Evolutionary conservation across 2,113 vertebrate species (phyloP).

Genomic region (Ammodramus savannarum): DNA sequence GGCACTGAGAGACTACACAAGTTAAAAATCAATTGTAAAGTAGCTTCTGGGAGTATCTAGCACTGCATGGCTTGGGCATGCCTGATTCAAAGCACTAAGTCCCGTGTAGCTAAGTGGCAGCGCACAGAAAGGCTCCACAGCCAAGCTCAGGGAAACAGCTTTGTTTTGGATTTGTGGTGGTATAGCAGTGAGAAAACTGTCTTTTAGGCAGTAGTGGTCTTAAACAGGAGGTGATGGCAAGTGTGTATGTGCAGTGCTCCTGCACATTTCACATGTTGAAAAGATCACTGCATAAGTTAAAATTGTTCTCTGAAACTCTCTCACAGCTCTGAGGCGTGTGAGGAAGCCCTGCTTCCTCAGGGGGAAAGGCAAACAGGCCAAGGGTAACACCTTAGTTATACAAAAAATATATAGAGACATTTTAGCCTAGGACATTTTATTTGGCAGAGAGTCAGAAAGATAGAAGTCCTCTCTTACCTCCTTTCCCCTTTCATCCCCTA

Average conservation of each 20-base stretch:
- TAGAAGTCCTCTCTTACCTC: not conserved
- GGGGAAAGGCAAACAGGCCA: not conserved
- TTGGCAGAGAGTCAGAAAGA: not conserved
- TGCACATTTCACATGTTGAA: not conserved
- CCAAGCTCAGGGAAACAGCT: not conserved
- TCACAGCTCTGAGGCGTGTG: not conserved
- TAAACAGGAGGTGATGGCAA: not conserved
- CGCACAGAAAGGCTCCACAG: not conserved
- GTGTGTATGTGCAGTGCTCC: not conserved
- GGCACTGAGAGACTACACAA: not conserved
- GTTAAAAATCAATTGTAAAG: not conserved
- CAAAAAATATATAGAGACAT: not conserved
- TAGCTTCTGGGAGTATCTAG: not conserved
- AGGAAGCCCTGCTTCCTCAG: not conserved
- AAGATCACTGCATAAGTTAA: not conserved
- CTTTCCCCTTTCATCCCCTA: not conserved
- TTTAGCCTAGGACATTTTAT: not conserved
- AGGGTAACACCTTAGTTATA: not conserved
- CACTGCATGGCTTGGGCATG: not conserved
- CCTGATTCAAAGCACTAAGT: not conserved
- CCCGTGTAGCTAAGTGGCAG: not conserved
- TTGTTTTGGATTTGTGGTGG: not conserved
- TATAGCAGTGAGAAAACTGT: not conserved
- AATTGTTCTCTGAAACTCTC: not conserved
- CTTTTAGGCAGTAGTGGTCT: not conserved